Evolutionary conservation across 2,797 vertebrate species (phyloP), one percentile per base, ranked within the genome.

Genomic region (Chelmon rostratus): DNA sequence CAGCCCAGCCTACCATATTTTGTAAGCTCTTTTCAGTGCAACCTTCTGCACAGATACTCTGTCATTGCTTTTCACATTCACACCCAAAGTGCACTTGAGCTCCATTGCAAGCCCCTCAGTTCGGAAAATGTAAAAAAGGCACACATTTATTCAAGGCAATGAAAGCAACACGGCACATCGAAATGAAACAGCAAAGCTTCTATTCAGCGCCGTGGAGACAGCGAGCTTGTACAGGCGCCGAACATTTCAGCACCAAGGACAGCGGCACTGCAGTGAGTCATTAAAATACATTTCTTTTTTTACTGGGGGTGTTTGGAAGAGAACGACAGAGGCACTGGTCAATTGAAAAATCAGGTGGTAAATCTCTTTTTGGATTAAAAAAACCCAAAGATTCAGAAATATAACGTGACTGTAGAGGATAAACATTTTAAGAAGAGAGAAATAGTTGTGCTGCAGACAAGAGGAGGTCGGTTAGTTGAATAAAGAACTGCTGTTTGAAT

Each of bases 161-260:
- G 61, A 86, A 79, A 83, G 81, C 66, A 81, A 63, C 58, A 56
- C 1, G 12, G 28, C 54, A 38, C 35, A 75, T 57, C 23, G 7
- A 64, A 88, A 86, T 59, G 47, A 87, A 82, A 75, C 54, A 11
- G 59, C 56, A 38, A 28, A 62, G 47, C 81, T 65, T 74, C 68
- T 25, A 47, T 85, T 88, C 70, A 83, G 64, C 9, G 15, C 35
- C 0, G 8, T 8, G 37, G 57, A 73, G 65, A 68, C 38, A 13
- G 49, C 23, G 25, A 47, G 59, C 53, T 8, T 0, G 8, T 12
- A 1, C 25, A 63, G 49, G 68, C 0, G 0, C 15, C 9, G 15
- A 78, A 70, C 53, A n/a, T 50, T 84, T 88, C 78, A 73, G 81
- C 81, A 84, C 78, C 71, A 66, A 67, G 78, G 82, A 87, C 88